A percentile compares a stretch with the other conserved stretches of the same genome.
Evolutionary conservation across 1,140 invertebrate genomes (phyloP).

Genomic region (Heterodera schachtii): DNA sequence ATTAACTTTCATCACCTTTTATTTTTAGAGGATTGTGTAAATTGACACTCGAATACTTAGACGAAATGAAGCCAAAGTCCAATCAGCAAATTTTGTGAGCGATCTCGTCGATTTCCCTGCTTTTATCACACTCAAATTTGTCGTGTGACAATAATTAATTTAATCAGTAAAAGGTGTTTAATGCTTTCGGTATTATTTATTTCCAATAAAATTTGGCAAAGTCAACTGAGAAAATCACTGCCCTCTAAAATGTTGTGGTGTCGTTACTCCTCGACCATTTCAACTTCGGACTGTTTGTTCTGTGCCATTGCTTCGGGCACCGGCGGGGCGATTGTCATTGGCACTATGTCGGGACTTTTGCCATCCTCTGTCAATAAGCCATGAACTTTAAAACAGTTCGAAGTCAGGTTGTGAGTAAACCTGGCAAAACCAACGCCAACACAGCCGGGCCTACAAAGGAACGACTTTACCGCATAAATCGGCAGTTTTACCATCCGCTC

Average conservation of each 20-base stretch:
- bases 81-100: too few species aligned
- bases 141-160: too few species aligned
- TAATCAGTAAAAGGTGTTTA: too few species aligned
- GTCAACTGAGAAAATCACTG: too few species aligned
- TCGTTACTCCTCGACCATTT: slow-evolving; percentile 13
- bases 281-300: slow-evolving; percentile 26
- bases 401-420: slow-evolving; percentile 7
- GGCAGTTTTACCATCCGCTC: slow-evolving; percentile 35
- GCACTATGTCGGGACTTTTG: background rate
- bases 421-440: slow-evolving; percentile 48
- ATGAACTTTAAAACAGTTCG: background rate
- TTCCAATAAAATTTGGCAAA: too few species aligned
- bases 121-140: too few species aligned
- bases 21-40: background rate
- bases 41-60: background rate
- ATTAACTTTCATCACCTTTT: background rate
- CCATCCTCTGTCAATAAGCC: slow-evolving; percentile 32
- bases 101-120: too few species aligned
- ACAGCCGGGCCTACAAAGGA: slow-evolving; percentile 32
- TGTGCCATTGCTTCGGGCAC: slow-evolving; percentile 40
- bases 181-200: too few species aligned
- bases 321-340: slow-evolving; percentile 39
- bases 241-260: too few species aligned
- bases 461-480: background rate
- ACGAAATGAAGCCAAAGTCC: background rate